These are phyloP conservation scores for Agelastica alni DNA, from an alignment of 2,888 invertebrate genomes.

Conservation along the genomic window DNA sequence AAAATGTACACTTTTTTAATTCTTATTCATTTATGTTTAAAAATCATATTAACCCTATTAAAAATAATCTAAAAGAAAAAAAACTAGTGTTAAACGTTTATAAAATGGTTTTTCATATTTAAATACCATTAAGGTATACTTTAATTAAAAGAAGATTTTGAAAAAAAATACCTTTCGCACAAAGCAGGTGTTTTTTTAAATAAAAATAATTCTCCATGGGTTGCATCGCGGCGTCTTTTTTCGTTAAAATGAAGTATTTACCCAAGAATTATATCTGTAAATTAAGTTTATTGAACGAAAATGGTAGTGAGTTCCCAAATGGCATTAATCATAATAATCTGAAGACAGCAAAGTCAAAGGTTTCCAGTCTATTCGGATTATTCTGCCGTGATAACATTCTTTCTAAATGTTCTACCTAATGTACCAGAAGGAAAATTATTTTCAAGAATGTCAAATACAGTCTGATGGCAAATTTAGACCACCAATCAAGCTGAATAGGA, in stretches of 20 bases:
- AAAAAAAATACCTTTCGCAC: no score
- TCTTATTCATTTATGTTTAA: no score
- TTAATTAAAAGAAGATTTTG: no score
- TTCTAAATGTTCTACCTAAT: conserved; percentile 17
- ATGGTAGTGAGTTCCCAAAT: conserved; percentile 4
- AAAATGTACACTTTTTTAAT: no score
- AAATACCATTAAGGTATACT: no score
- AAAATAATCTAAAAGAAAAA: no score
- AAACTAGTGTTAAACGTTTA: no score
- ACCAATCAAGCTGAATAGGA: conserved; percentile 3
- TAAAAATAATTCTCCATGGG: no score
- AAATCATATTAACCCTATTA: no score
- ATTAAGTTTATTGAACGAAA: conserved; percentile 14
- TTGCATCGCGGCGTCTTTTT: neutral
- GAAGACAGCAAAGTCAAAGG: conserved; percentile 18
- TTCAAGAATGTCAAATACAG: conserved; percentile 16
- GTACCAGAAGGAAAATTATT: conserved; percentile 14
- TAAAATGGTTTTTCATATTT: no score
- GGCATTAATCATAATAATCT: conserved; percentile 17
- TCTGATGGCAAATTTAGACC: conserved; percentile 15
- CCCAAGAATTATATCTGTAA: conserved; percentile 9
- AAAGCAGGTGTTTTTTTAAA: no score
- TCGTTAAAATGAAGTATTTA: conserved; percentile 4
- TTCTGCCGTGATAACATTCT: conserved; percentile 14
- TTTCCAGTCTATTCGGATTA: conserved; percentile 14